Conservation (phyloP, 2,113 vertebrate species). For the Xyliphius kryptos region DNA sequence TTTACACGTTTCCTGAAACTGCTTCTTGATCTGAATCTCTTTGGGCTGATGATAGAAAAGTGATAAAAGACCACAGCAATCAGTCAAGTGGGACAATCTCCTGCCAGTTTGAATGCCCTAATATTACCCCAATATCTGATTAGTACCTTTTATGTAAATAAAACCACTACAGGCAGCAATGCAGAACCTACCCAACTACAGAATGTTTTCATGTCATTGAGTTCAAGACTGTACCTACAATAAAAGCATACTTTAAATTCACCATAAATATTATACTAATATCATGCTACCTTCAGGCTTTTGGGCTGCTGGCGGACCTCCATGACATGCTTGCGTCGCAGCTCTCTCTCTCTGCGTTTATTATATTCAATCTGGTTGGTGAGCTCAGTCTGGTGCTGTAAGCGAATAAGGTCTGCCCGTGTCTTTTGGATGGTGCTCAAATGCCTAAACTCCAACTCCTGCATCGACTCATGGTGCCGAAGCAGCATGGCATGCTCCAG, state of each 20-base stretch:
- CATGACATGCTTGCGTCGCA: no score
- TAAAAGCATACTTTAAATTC: no score
- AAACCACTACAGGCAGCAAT: no score
- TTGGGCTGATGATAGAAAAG: conserved; percentile 71
- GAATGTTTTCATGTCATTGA: no score
- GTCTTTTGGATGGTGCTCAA: conserved; percentile 92
- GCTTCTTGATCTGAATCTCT: conserved; percentile 99
- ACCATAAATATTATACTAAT: no score
- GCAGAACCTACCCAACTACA: no score
- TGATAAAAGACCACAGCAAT: background rate
- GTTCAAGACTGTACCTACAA: no score
- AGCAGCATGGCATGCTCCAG: conserved; percentile 97
- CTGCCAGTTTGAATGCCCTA: no score
- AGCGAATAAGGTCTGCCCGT: conserved; percentile 86
- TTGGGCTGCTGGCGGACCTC: conserved; percentile 98
- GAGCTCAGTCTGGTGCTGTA: conserved; percentile 97
- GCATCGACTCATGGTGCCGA: no score
- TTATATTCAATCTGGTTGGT: conserved; percentile 99
- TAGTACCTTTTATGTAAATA: no score
- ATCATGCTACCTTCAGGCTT: conserved; percentile 86
- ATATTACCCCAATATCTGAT: no score
- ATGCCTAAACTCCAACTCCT: conserved; percentile 97
- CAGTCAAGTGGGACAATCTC: no score
- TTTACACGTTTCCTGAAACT: conserved; percentile 99
- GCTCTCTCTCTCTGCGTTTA: conserved; percentile 91